Evolutionary conservation across 2,888 invertebrate genomes (phyloP), one percentile per base, ranked within the genome.

Genomic region (Ganaspis brasiliensis): DNA sequence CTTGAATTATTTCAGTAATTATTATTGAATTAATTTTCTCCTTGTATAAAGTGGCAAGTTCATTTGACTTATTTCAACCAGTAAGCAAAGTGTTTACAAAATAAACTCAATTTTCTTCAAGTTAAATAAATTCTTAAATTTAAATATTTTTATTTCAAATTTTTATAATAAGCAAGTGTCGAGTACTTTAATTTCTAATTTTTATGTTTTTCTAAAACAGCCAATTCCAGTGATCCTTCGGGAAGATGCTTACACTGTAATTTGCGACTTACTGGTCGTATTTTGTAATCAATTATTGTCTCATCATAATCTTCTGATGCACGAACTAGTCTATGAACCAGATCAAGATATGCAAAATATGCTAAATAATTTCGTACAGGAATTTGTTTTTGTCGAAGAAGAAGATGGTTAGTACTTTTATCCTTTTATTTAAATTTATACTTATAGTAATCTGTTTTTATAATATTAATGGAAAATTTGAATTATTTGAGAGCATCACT

Each of bases 221-320:
- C 75, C 76, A 0, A 77, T 85, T 19, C 84, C 88, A 0, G 83
- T 87, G 9, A 86, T 87, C 16, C 78, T 91, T 9, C 85, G 89
- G 67, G 91, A 91, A 82, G 91, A 91, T 95, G 98, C 99, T 0
- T 99, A 98, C 92, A 95, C 97, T 78, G 96, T 97, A n/a, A 95
- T 99, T 73, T 99, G 99, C 92, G 99, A 99, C 93, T 93, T 98
- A 84, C 93, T 99, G 85, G 96, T 99, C 16, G 94, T 98, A 85
- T 99, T 99, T 93, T 97, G 98, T 87, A 96, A 96, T 91, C 97
- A 97, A 87, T 92, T 98, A 84, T 91, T 92, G 1, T 92, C 85
- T 86, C 93, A 89, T 90, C 92, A 83, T 90, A 93, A 87, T 92
- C 93, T 83, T 85, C 92, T 86, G 89, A 92, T 94, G 85, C 93